These are phyloP conservation scores for Dryobota labecula DNA, from an alignment of 2,888 invertebrate species.

Conservation along the genomic window DNA sequence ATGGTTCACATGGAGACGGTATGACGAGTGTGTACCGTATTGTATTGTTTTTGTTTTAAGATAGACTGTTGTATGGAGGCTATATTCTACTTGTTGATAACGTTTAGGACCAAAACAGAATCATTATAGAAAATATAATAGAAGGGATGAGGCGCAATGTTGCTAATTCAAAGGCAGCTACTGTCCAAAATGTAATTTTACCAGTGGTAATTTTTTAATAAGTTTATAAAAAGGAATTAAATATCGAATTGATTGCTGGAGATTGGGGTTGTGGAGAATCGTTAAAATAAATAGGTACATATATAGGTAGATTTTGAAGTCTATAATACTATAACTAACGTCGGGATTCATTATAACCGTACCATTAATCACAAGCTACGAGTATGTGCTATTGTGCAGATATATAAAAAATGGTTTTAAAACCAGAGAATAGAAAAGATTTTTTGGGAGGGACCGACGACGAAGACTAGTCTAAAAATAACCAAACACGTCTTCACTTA, in stretches of 20 bases:
- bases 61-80: neutral
- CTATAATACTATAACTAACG: neutral
- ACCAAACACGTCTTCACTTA: conserved; percentile 35
- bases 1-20: conserved; percentile 46
- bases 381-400: neutral
- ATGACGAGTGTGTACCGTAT: conserved; percentile 28
- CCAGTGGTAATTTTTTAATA: neutral
- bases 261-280: neutral
- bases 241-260: neutral
- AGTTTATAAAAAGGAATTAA: neutral
- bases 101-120: neutral
- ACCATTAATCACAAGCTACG: neutral
- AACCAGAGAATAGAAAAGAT: neutral
- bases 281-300: no score
- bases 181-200: no score
- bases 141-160: accelerated
- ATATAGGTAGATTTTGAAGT: no score
- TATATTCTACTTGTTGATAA: neutral
- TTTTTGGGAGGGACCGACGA: neutral
- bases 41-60: conserved; percentile 29
- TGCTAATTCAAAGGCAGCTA: neutral
- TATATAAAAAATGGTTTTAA: neutral
- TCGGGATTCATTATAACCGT: neutral
- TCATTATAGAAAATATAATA: neutral
- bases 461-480: conserved; percentile 57